Conservation (phyloP, 2,888 invertebrate genomes). For the Melanargia galathea region DNA sequence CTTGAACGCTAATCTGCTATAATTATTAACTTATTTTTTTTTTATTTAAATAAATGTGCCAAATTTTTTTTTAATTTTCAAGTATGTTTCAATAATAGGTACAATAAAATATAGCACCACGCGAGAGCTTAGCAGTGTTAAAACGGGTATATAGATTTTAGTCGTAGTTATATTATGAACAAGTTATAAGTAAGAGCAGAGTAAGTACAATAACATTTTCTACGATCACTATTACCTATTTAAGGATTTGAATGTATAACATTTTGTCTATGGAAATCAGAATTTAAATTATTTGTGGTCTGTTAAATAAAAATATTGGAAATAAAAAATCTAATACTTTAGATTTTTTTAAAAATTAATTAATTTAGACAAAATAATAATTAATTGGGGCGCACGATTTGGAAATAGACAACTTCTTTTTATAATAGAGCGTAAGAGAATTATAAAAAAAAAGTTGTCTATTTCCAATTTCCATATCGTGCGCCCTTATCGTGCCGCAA, state of each 20-base stretch:
- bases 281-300: neutral
- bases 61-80: slow-evolving; percentile 17
- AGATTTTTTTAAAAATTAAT: too few species aligned
- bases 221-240: neutral
- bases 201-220: slow-evolving; percentile 24
- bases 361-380: too few species aligned
- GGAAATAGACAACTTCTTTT: too few species aligned
- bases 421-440: too few species aligned
- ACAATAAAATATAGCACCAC: slow-evolving; percentile 1
- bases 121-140: slow-evolving; percentile 38
- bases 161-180: slow-evolving; percentile 20
- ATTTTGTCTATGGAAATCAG: slow-evolving; percentile 8
- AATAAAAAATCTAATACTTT: too few species aligned
- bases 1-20: too few species aligned
- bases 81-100: slow-evolving; percentile 27
- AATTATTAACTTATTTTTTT: neutral
- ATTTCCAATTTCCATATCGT: neutral
- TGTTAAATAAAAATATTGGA: too few species aligned
- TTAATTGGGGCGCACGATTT: too few species aligned
- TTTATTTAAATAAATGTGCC: slow-evolving; percentile 6
- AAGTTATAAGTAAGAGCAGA: slow-evolving; percentile 22
- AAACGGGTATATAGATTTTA: slow-evolving; percentile 36
- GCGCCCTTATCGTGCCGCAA: too few species aligned
- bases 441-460: too few species aligned
- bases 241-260: neutral